These are phyloP conservation scores for Calosoma granatense DNA, from an alignment of 1,140 invertebrate genomes.

Conservation along the genomic window DNA sequence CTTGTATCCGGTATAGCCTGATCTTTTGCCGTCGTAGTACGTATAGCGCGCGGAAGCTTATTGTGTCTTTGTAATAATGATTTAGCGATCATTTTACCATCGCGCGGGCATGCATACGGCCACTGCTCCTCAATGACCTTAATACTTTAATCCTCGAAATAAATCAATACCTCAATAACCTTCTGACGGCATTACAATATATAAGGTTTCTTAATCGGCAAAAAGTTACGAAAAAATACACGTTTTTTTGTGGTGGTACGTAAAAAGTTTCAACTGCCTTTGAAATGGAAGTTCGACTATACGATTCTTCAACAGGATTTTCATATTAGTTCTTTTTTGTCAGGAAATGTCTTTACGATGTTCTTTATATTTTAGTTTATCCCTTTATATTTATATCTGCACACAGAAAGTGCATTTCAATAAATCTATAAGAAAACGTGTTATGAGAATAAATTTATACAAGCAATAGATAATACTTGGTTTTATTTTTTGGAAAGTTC, in stretches of 20 bases:
- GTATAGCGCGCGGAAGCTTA: not conserved
- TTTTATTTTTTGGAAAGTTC: too few relatives aligned
- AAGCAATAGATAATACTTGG: too few relatives aligned
- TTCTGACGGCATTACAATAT: not conserved
- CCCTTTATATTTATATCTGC: not conserved
- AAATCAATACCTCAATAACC: not conserved
- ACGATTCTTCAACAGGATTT: not conserved
- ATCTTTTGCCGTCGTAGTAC: too few relatives aligned
- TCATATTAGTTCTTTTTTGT: not conserved
- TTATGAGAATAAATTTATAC: too few relatives aligned
- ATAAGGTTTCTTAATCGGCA: slow-evolving; percentile 4
- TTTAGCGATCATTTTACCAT: not conserved
- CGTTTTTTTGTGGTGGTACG: not conserved
- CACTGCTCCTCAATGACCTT: not conserved
- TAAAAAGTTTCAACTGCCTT: slow-evolving; percentile 4
- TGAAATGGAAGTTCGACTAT: not conserved
- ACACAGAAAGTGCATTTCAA: not conserved
- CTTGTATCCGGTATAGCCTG: too few relatives aligned
- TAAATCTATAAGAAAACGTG: too few relatives aligned
- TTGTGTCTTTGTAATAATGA: not conserved
- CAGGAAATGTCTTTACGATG: not conserved
- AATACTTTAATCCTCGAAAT: not conserved
- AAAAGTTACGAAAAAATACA: slow-evolving; percentile 2
- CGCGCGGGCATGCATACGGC: not conserved
- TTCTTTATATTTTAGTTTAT: not conserved